A percentile compares a stretch with the other conserved stretches of the same genome.
Conservation (phyloP, 2,797 vertebrate genomes). For the Echiichthys vipera region DNA sequence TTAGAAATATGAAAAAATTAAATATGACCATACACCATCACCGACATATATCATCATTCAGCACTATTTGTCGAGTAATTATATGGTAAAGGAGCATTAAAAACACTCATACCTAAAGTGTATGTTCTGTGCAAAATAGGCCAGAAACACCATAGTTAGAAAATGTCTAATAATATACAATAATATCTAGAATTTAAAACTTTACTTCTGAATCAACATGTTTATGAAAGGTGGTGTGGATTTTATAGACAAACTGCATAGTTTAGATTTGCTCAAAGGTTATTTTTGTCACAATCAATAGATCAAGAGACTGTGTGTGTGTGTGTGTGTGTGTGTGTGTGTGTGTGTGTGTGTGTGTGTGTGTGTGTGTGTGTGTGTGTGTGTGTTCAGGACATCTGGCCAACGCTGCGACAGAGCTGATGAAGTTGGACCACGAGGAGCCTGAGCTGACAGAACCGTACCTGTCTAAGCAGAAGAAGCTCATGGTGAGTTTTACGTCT, state of each 20-base stretch:
- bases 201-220: neutral
- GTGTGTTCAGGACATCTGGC: slow-evolving; percentile 90
- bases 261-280: neutral
- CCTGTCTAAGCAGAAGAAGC: slow-evolving; percentile 99
- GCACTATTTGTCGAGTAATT: no score
- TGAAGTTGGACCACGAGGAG: slow-evolving; percentile 97
- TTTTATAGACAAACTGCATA: neutral
- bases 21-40: no score
- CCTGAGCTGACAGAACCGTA: slow-evolving; percentile 96
- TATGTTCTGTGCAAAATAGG: neutral
- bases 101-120: no score
- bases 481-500: slow-evolving; percentile 89
- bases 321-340: neutral
- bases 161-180: neutral
- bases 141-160: neutral
- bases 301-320: neutral
- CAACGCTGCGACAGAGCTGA: slow-evolving; percentile 94
- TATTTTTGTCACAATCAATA: neutral
- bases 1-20: no score
- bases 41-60: no score
- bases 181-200: neutral
- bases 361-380: slow-evolving; percentile 48
- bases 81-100: no score
- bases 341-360: slow-evolving; percentile 15
- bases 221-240: no score